phyloP scores from a whole-genome alignment of 1,140 invertebrate species.

The Neodiprion lecontei region DNA sequence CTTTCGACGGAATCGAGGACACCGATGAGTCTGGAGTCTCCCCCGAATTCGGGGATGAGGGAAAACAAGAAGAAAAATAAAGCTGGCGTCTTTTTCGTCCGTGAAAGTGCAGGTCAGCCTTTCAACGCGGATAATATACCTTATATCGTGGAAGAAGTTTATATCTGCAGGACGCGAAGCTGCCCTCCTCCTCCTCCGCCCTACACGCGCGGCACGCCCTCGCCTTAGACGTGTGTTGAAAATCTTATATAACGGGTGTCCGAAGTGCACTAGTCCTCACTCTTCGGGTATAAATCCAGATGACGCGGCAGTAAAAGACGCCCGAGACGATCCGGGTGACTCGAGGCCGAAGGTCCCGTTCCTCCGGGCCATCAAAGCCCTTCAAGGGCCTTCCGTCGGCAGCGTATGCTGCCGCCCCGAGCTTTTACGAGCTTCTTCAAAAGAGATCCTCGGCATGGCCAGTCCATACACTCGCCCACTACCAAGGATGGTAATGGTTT shows the following conservation, averaged over 20 bases:
- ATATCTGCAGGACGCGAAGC: too few relatives aligned
- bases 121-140: too few relatives aligned
- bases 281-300: background rate
- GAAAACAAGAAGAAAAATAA: too few relatives aligned
- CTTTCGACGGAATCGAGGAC: too few relatives aligned
- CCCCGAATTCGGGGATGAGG: too few relatives aligned
- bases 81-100: too few relatives aligned
- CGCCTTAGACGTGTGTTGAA: too few relatives aligned
- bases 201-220: too few relatives aligned
- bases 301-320: background rate
- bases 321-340: background rate
- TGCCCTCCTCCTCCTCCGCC: too few relatives aligned
- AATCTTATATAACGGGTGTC: background rate
- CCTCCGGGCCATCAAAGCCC: background rate
- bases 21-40: too few relatives aligned
- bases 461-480: slow-evolving; percentile 3
- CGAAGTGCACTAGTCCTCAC: background rate
- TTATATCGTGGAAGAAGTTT: too few relatives aligned
- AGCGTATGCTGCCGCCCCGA: background rate
- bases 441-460: background rate
- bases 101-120: too few relatives aligned
- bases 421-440: background rate
- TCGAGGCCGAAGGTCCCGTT: background rate
- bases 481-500: background rate
- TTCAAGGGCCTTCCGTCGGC: background rate